Evolutionary conservation across 2,113 vertebrate genomes (phyloP), one percentile per base, ranked within the genome.

Genomic region (Forbesichthys agassizii): DNA sequence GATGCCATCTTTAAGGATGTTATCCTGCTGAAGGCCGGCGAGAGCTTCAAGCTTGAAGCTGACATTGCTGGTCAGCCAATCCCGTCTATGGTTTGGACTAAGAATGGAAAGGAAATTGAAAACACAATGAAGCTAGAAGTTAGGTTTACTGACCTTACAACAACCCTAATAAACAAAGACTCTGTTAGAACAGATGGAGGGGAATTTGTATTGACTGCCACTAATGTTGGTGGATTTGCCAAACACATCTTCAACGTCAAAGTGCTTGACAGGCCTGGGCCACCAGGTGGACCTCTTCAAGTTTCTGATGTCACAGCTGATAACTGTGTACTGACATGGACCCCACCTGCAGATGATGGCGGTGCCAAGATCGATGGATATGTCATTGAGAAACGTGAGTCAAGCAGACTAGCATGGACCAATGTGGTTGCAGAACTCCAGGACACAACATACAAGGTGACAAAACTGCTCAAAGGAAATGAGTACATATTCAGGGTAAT

Each of bases 401-500:
- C 98, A 64, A 98, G 96, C 88, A 95, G 98, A 89, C 84, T 99
- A 87, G 96, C 95, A 11, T 99, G 98, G 98, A 98, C 95, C 80
- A 93, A 91, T 69, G 97, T 96, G 63, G 94, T 91, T 75, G 90
- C 95, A 69, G 94, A 95, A 77, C 88, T 98, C 64, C 94, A 93
- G 64, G 84, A 93, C 66, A 98, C 93, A 73, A 93, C 96, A 79
- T 73, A 92, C 53, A 96, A 97, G 73, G 97, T 98, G 61, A 95
- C 95, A 58, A 98, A 98, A 81, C 90, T 99, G 55, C 88, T 99
- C 59, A 96, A 98, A 92, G 96, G 96, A 90, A 98, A 99, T 83
- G 98, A 99, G 86, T 99, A 99, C 1, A 94, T 99, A 53, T 99
- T 99, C 90, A 94, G 97, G 86, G 96, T 98, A 48, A 98, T 99